A percentile compares a stretch with the other conserved stretches of the same genome.
phyloP scores from a whole-genome alignment of 2,888 invertebrate species.

The Litoditis marina region DNA sequence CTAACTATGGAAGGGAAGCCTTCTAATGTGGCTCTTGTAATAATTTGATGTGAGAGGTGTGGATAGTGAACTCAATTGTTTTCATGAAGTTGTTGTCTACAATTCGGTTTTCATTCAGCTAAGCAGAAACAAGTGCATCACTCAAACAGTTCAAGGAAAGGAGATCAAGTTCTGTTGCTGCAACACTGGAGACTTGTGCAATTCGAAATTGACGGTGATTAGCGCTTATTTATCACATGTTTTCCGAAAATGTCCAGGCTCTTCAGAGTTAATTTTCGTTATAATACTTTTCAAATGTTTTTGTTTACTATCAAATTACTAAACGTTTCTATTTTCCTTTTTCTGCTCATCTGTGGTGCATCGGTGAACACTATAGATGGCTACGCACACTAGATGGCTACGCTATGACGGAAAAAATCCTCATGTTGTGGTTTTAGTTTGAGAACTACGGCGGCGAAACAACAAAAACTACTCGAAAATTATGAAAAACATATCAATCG shows the following conservation, averaged over 20 bases:
- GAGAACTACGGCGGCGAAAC: too few relatives aligned
- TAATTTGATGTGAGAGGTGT: neutral
- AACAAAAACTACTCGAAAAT: too few relatives aligned
- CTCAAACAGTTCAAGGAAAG: conserved; percentile 26
- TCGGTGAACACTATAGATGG: neutral
- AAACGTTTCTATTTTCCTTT: too few relatives aligned
- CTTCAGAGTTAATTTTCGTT: too few relatives aligned
- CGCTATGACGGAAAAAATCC: neutral
- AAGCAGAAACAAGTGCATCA: conserved; percentile 30
- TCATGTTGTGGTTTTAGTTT: neutral
- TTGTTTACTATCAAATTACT: too few relatives aligned
- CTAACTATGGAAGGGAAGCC: neutral
- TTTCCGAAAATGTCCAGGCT: too few relatives aligned
- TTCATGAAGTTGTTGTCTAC: neutral
- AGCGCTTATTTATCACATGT: neutral
- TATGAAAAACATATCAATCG: too few relatives aligned
- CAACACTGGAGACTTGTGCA: conserved; percentile 40
- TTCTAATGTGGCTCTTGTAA: neutral
- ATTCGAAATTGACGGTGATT: conserved; percentile 34
- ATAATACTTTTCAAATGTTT: too few relatives aligned
- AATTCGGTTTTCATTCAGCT: neutral
- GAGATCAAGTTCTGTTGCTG: conserved; percentile 35
- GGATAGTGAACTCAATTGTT: neutral
- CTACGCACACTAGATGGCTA: neutral
- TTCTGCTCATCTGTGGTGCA: too few relatives aligned